These are phyloP conservation scores for Trissolcus basalis DNA, from an alignment of 1,140 invertebrate genomes.

Conservation along the genomic window DNA sequence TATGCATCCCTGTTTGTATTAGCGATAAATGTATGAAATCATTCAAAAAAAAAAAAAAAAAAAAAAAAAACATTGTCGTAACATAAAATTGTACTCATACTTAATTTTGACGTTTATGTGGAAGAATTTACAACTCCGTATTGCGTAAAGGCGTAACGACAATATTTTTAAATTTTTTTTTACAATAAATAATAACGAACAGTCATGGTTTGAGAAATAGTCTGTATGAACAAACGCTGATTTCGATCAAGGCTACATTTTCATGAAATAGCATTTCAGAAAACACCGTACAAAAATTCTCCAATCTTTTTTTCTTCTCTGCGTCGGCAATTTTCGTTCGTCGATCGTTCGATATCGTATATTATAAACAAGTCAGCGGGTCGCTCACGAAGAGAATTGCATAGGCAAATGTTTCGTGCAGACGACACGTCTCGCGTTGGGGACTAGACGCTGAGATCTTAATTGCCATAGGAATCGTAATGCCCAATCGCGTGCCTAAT, in stretches of 20 bases:
- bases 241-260: conserved; percentile 17
- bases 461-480: conserved; percentile 68
- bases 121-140: background rate
- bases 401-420: conserved; percentile 39
- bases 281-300: background rate
- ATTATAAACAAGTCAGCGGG: conserved; percentile 52
- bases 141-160: background rate
- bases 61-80: no score
- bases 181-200: no score
- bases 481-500: conserved; percentile 71
- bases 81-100: background rate
- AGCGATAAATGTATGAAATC: no score
- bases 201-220: no score
- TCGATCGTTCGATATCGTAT: conserved; percentile 41
- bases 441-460: conserved; percentile 65
- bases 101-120: background rate
- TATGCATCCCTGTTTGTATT: no score
- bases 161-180: no score
- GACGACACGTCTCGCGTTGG: conserved; percentile 61
- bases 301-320: conserved; percentile 33
- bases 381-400: conserved; percentile 34
- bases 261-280: conserved; percentile 23
- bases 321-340: conserved; percentile 36
- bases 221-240: no score
- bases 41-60: no score